phyloP scores from a whole-genome alignment of 1,140 invertebrate species.

The Lutraria rhynchaena region DNA sequence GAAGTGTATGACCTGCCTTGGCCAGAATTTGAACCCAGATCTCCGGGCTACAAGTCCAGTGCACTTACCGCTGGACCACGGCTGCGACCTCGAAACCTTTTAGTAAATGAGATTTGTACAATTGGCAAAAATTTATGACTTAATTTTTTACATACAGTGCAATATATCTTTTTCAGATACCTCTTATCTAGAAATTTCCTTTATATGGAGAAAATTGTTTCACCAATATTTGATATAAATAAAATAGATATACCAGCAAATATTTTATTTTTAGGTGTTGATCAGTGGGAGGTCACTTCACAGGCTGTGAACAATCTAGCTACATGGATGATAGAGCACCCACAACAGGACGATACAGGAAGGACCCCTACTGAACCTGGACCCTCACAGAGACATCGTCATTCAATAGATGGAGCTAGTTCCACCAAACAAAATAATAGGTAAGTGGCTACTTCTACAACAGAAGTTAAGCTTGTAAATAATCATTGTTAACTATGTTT shows the following conservation, averaged over 20 bases:
- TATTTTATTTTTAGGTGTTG: slow-evolving; percentile 80
- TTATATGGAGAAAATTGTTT: neutral
- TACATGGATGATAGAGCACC: slow-evolving; percentile 88
- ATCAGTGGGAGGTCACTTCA: slow-evolving; percentile 84
- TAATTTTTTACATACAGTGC: too few relatives aligned
- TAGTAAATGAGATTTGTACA: too few relatives aligned
- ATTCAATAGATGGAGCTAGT: slow-evolving; percentile 29
- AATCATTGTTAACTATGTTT: too few relatives aligned
- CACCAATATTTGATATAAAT: neutral
- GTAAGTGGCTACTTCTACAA: too few relatives aligned
- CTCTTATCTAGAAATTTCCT: neutral
- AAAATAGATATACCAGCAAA: neutral
- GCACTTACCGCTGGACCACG: too few relatives aligned
- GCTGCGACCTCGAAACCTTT: too few relatives aligned
- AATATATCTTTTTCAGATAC: too few relatives aligned
- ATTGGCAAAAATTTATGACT: too few relatives aligned
- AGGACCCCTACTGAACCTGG: slow-evolving; percentile 15
- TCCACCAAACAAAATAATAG: slow-evolving; percentile 40
- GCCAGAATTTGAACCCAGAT: too few relatives aligned
- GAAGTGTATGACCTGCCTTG: too few relatives aligned
- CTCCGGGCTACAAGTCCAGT: too few relatives aligned
- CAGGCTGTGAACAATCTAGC: slow-evolving; percentile 85
- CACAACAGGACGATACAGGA: slow-evolving; percentile 66
- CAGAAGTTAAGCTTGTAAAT: too few relatives aligned
- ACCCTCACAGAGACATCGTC: slow-evolving; percentile 16